Conservation (phyloP, 2,888 invertebrate genomes). For the Perdita meconis region DNA sequence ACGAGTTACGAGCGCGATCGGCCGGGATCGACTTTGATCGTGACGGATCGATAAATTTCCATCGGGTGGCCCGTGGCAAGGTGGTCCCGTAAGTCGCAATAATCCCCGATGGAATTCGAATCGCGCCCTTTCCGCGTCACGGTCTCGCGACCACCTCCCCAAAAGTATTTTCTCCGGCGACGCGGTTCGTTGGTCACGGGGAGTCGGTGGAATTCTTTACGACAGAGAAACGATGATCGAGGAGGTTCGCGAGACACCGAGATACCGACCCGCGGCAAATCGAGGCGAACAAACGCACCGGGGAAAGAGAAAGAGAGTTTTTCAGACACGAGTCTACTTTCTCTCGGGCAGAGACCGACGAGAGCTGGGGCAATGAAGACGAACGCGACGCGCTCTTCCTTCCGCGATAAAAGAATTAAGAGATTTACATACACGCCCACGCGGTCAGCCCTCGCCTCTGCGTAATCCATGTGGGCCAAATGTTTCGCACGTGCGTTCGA, state of each 20-base stretch:
- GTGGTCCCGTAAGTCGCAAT: slow-evolving; percentile 34
- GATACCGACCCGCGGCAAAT: slow-evolving; percentile 31
- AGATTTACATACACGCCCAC: slow-evolving; percentile 43
- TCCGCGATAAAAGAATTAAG: slow-evolving; percentile 38
- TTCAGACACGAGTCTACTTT: slow-evolving; percentile 67
- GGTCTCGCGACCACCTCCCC: neutral
- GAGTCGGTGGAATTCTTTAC: slow-evolving; percentile 30
- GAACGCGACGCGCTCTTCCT: slow-evolving; percentile 31
- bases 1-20: slow-evolving; percentile 12
- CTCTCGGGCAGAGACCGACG: slow-evolving; percentile 52
- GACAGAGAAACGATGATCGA: slow-evolving; percentile 47
- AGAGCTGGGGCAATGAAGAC: slow-evolving; percentile 28
- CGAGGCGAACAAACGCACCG: slow-evolving; percentile 33
- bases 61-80: slow-evolving; percentile 32
- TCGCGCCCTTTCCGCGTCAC: slow-evolving; percentile 6
- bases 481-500: neutral
- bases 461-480: slow-evolving; percentile 25
- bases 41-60: slow-evolving; percentile 47
- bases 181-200: slow-evolving; percentile 29
- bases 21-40: slow-evolving; percentile 33
- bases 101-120: slow-evolving; percentile 53
- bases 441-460: slow-evolving; percentile 14
- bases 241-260: slow-evolving; percentile 30
- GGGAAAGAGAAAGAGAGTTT: slow-evolving; percentile 57
- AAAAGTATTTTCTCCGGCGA: slow-evolving; percentile 12